phyloP scores from a whole-genome alignment of 92 coral and sea anemone species.

The Heteractis magnifica region DNA sequence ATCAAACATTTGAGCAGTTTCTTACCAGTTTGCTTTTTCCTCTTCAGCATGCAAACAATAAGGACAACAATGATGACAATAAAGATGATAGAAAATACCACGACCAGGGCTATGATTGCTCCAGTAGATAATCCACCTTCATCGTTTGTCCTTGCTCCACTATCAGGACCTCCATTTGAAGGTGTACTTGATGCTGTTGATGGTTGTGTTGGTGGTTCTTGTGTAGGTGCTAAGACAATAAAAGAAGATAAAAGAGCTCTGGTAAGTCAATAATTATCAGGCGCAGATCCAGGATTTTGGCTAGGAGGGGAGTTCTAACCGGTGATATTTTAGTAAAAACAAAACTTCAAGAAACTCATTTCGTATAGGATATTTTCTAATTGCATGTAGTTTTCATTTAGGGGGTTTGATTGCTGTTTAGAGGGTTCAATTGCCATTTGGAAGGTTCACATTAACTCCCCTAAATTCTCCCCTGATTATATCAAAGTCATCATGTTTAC shows the following conservation, averaged over 20 bases:
- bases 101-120: constrained; percentile 28
- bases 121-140: constrained; percentile 17
- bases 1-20: background rate
- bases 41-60: constrained; percentile 34
- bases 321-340: background rate
- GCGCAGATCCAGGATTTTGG: background rate
- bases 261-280: background rate
- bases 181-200: background rate
- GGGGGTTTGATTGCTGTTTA: too few species aligned
- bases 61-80: constrained; percentile 24
- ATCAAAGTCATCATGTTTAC: too few species aligned
- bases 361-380: too few species aligned
- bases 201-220: background rate
- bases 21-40: constrained; percentile 29
- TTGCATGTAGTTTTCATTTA: too few species aligned
- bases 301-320: too few species aligned
- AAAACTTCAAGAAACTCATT: too few species aligned
- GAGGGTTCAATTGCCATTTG: too few species aligned
- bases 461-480: too few species aligned
- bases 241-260: background rate
- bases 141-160: background rate
- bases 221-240: constrained; percentile 12
- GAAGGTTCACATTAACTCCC: too few species aligned
- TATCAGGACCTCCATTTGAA: constrained; percentile 11
- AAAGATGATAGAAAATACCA: constrained; percentile 33